Evolutionary conservation across 2,888 invertebrate genomes (phyloP).

Genomic region (Clepsis dumicolana): DNA sequence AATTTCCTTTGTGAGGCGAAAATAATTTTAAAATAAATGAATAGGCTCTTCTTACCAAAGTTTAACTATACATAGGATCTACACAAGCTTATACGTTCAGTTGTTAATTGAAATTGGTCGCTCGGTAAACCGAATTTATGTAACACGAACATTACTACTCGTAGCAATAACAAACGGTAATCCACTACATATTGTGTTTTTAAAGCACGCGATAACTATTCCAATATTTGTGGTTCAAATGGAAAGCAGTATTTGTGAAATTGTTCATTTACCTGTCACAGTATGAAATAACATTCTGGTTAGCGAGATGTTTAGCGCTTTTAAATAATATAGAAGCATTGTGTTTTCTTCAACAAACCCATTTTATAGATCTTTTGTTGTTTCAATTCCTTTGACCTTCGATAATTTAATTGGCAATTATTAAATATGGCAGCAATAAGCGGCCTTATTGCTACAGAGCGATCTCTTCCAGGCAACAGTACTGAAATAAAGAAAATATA

Average conservation of each 20-base stretch:
- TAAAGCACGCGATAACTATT: slow-evolving; percentile 9
- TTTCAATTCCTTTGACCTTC: too few relatives aligned
- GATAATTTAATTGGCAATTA: too few relatives aligned
- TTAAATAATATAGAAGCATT: not conserved
- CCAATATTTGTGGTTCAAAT: slow-evolving; percentile 18
- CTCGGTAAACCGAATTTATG: slow-evolving; percentile 50
- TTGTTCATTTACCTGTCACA: not conserved
- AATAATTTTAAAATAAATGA: not conserved
- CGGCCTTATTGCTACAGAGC: too few relatives aligned
- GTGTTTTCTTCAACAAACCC: too few relatives aligned
- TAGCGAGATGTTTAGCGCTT: not conserved
- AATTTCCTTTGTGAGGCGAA: too few relatives aligned
- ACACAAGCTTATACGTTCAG: slow-evolving; percentile 46
- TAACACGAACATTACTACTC: slow-evolving; percentile 33
- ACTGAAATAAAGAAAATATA: too few relatives aligned
- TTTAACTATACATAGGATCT: not conserved
- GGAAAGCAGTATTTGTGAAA: not conserved
- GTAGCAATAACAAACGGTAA: slow-evolving; percentile 29
- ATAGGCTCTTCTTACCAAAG: slow-evolving; percentile 12
- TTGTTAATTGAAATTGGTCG: slow-evolving; percentile 54
- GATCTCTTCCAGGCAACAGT: too few relatives aligned
- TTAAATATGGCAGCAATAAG: too few relatives aligned
- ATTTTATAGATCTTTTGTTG: too few relatives aligned
- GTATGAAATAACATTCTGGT: slow-evolving; percentile 2
- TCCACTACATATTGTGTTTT: slow-evolving; percentile 33